Evolutionary conservation across 2,888 invertebrate species (phyloP), one percentile per base, ranked within the genome.

Genomic region (Eulithis prunata): DNA sequence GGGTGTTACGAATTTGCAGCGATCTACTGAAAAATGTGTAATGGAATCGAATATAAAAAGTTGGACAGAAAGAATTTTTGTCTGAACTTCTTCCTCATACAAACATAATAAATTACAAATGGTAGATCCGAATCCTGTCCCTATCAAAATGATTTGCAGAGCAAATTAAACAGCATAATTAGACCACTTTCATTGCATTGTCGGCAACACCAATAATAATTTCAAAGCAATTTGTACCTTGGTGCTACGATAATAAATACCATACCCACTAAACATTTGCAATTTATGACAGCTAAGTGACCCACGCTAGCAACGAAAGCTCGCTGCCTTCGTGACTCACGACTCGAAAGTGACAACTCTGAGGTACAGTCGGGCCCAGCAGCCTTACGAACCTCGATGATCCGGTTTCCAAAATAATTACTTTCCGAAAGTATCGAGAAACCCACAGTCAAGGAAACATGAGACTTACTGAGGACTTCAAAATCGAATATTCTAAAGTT

Each of bases 321-420:
- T 77, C 78, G 73, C 74, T 77, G 81, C 77, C 81, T 82, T 88
- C 87, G 88, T 87, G 88, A 88, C 76, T 86, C 88, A 87, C 87
- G 83, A 85, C 82, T 86, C 70, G 87, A 87, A 88, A 88, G 88
- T 87, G 87, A 88, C 88, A 88, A 84, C 82, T 81, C 43, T 64
- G 80, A 74, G 71, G 86, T 86, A 86, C 79, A 78, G 75, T 74
- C 78, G 70, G 63, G 62, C 69, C 79, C 76, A 79, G 73, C 77
- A 80, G 76, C 79, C 75, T 66, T 73, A 73, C 12, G 41, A 43
- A 28, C 46, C 54, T 51, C 72, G 72, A 70, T 73, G 74, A 79
- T 81, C 78, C 78, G 79, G 76, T 70, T 78, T 71, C 64, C 72
- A 66, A 74, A 67, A 69, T 68, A 59, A 56, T 61, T 61, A 52